These are phyloP conservation scores for Agapetus fuscipes DNA, from an alignment of 2,888 invertebrate species.

Conservation along the genomic window DNA sequence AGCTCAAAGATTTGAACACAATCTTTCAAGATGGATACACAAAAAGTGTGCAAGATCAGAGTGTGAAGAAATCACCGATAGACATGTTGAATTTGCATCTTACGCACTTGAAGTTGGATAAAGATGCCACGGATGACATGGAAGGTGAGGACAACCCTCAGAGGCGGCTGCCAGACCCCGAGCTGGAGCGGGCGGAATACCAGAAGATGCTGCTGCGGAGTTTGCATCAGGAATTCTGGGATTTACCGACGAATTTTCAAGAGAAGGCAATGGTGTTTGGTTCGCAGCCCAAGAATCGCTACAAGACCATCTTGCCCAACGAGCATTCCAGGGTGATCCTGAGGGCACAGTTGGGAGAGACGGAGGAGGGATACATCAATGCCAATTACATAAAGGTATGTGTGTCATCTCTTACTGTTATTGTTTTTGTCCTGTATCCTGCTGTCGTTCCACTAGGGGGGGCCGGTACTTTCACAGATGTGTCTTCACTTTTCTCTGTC, in stretches of 20 bases:
- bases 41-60: conserved; percentile 32
- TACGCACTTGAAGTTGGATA: conserved; percentile 3
- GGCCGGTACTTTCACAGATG: no score
- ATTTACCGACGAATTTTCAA: conserved; percentile 84
- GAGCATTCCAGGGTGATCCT: conserved; percentile 77
- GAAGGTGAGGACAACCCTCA: conserved; percentile 20
- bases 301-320: conserved; percentile 82
- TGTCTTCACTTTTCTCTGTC: no score
- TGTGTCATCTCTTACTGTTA: no score
- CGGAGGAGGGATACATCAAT: conserved; percentile 75
- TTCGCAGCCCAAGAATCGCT: conserved; percentile 81
- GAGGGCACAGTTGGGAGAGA: conserved; percentile 38
- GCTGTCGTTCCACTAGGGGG: no score
- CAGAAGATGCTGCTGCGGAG: conserved; percentile 53
- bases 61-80: conserved; percentile 10
- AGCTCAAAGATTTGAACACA: conserved; percentile 48
- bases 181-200: conserved; percentile 48
- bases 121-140: no score
- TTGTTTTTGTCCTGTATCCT: no score
- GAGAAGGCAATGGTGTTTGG: conserved; percentile 85
- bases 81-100: conserved; percentile 7
- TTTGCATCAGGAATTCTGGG: conserved; percentile 88
- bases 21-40: conserved; percentile 49
- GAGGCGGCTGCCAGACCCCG: conserved; percentile 23
- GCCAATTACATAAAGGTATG: conserved; percentile 86